A percentile compares a stretch with the other conserved stretches of the same genome.
phyloP scores from a whole-genome alignment of 2,113 vertebrate genomes.

The Elachura formosa region DNA sequence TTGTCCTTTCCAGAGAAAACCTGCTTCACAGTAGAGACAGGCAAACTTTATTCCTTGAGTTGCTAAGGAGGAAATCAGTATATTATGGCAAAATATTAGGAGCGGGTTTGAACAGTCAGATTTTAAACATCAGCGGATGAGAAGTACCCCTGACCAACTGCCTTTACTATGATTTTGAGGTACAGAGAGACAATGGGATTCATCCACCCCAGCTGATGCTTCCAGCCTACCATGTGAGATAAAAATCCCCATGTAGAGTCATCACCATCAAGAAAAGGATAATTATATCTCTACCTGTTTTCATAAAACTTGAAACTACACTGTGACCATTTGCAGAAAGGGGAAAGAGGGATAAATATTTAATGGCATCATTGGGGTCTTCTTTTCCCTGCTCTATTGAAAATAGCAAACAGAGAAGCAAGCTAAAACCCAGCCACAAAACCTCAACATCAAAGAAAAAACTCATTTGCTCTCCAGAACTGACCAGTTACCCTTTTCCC shows the following conservation, averaged over 20 bases:
- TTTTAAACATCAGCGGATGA: neutral
- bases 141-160: neutral
- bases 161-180: neutral
- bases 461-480: neutral
- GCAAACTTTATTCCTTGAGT: neutral
- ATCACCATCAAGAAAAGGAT: neutral
- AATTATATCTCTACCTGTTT: neutral
- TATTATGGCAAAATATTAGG: neutral
- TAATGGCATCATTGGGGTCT: neutral
- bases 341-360: neutral
- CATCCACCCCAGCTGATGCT: neutral
- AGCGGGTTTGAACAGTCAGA: neutral
- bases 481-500: neutral
- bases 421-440: neutral
- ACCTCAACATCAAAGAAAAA: neutral
- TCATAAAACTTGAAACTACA: neutral
- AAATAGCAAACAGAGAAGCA: neutral
- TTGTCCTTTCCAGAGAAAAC: neutral
- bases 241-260: neutral
- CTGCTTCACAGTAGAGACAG: neutral
- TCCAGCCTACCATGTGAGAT: neutral
- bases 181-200: neutral
- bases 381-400: neutral
- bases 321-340: neutral
- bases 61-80: neutral